phyloP scores from a whole-genome alignment of 2,113 vertebrate species.

The Madoqua kirkii region DNA sequence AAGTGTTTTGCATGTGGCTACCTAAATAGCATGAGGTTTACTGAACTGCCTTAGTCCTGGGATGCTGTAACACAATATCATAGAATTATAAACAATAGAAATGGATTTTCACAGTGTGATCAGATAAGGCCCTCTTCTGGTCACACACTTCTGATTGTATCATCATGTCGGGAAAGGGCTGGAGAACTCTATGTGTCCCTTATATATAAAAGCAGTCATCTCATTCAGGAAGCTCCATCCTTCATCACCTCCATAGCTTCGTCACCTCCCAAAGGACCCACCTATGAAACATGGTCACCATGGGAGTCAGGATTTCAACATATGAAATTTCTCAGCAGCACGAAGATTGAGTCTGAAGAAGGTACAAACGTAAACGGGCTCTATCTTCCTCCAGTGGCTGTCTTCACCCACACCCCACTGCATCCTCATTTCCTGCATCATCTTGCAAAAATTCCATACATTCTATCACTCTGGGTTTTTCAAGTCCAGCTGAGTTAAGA shows the following conservation, averaged over 20 bases:
- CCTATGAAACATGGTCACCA: not conserved
- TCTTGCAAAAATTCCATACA: not conserved
- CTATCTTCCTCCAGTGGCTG: not conserved
- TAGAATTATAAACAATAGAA: not conserved
- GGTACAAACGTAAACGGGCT: not conserved
- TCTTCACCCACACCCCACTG: not conserved
- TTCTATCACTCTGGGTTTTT: not conserved
- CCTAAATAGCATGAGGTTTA: not conserved
- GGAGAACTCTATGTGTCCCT: not conserved
- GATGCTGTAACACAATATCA: not conserved
- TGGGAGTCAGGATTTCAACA: not conserved
- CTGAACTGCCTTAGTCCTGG: not conserved
- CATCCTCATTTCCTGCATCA: not conserved
- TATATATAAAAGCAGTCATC: not conserved
- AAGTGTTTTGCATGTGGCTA: not conserved
- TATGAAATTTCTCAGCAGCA: no score
- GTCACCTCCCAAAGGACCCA: not conserved
- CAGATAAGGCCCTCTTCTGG: not conserved
- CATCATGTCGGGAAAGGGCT: accelerated
- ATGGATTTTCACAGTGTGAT: not conserved
- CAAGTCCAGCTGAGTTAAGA: not conserved
- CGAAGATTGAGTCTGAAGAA: not conserved
- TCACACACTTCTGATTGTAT: not conserved
- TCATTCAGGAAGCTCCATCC: not conserved
- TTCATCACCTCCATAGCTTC: not conserved